A percentile compares a stretch with the other conserved stretches of the same genome.
These are phyloP conservation scores for Aphrophora alni DNA, from an alignment of 2,888 invertebrate species.

Conservation along the genomic window DNA sequence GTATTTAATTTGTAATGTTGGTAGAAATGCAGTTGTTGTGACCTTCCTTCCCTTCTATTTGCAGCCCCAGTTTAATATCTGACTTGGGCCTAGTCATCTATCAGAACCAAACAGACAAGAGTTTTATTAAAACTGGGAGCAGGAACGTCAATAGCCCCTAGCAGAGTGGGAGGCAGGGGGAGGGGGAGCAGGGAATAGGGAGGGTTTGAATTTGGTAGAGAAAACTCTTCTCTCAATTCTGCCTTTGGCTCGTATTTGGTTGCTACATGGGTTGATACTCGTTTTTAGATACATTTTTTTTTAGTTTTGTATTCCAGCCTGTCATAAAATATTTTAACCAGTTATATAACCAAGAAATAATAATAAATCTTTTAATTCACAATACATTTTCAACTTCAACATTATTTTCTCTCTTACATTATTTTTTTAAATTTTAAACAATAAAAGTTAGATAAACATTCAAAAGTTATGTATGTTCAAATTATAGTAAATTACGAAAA, in stretches of 20 bases:
- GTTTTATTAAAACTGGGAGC: conserved; percentile 63
- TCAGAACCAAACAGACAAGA: conserved; percentile 64
- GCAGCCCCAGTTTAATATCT: conserved; percentile 59
- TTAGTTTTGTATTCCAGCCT: too few species aligned
- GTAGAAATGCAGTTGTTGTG: not conserved
- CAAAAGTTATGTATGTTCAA: too few species aligned
- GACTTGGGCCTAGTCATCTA: conserved; percentile 63
- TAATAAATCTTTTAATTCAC: too few species aligned
- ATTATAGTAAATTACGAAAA: too few species aligned
- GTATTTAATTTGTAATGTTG: conserved; percentile 9
- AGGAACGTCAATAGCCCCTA: conserved; percentile 58
- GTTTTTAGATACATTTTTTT: too few species aligned
- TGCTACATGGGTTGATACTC: not conserved
- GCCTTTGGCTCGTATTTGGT: not conserved
- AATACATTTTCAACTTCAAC: too few species aligned
- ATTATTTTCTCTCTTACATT: too few species aligned
- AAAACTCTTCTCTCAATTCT: not conserved
- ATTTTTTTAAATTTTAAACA: too few species aligned
- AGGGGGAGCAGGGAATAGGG: conserved; percentile 21
- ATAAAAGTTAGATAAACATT: too few species aligned
- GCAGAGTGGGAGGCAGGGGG: conserved; percentile 39
- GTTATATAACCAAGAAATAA: too few species aligned
- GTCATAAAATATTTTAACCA: too few species aligned
- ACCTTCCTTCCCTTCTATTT: not conserved
- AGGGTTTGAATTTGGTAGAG: too few species aligned